Percentiles rank a stretch among this genome's conserved stretches.
phyloP scores from a whole-genome alignment of 2,797 vertebrate genomes.

The Micropoecilia bifurca region DNA sequence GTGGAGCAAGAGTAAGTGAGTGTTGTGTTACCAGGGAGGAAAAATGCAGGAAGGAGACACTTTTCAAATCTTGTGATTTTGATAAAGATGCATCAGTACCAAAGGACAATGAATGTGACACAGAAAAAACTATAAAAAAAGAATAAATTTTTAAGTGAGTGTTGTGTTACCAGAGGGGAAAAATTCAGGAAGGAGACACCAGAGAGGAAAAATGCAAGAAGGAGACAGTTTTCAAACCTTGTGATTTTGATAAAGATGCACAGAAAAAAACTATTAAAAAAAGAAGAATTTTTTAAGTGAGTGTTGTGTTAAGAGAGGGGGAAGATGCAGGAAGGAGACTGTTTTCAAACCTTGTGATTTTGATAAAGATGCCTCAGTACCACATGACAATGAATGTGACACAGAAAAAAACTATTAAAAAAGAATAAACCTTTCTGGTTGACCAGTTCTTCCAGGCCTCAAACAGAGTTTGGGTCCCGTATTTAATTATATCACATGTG shows the following conservation, averaged over 20 bases:
- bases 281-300: no score
- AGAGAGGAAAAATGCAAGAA: no score
- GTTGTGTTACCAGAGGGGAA: no score
- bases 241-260: no score
- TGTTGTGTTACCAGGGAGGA: conserved; percentile 8
- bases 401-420: neutral
- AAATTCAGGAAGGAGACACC: no score
- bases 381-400: neutral
- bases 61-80: conserved; percentile 8
- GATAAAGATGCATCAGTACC: conserved; percentile 4
- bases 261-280: no score
- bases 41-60: conserved; percentile 10
- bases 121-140: neutral
- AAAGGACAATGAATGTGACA: neutral
- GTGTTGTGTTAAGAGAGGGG: conserved; percentile 8
- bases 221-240: no score
- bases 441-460: neutral
- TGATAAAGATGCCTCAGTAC: conserved; percentile 3
- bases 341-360: conserved; percentile 7
- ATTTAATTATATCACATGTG: neutral
- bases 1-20: conserved; percentile 25
- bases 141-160: no score
- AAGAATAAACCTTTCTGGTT: neutral
- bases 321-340: conserved; percentile 11
- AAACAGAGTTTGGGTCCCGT: neutral